Evolutionary conservation across 2,113 vertebrate species (phyloP), one percentile per base, ranked within the genome.

Genomic region (Malaclemys terrapin): DNA sequence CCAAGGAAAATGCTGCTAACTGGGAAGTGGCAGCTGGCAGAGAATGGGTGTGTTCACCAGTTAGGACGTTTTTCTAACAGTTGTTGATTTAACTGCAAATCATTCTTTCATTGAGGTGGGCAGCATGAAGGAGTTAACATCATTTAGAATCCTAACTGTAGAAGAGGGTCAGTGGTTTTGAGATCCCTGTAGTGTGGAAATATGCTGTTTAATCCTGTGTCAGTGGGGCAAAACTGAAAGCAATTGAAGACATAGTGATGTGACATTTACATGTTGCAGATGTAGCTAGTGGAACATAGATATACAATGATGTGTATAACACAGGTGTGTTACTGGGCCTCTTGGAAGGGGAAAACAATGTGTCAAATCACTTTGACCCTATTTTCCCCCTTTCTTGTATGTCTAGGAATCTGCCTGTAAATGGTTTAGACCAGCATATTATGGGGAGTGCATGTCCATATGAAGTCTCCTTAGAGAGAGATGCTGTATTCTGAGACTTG

Each of bases 21-120:
- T 89, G 85, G 31, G 4, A 79, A 65, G 69, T 88, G 62, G 62
- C 49, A 88, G 87, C 89, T 94, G 29, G 17, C 31, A 69, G 79
- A 6, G 75, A 84, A 49, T 0, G 1, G 5, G n/a, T 59, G 89
- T 90, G 53, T 72, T 49, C 42, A 92, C 83, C 81, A 80, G 13
- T 49, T 65, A 80, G 54, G 90, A 57, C 86, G 31, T 72, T 10
- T 45, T 84, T 1, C 84, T 75, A 35, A 81, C 69, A 69, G 85
- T 49, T 89, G 50, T 65, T 80, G 80, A 80, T 87, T 42, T 42
- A 42, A 42, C 42, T 42, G 42, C 4, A 42, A 42, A 42, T 42
- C 42, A 42, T 42, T 42, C 42, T 42, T 42, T 42, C 42, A 42
- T 25, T 88, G 78, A 87, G 93, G 56, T 25, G 69, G 90, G 47